Conservation (phyloP, 2,888 invertebrate species). For the Xestia ashworthii region DNA sequence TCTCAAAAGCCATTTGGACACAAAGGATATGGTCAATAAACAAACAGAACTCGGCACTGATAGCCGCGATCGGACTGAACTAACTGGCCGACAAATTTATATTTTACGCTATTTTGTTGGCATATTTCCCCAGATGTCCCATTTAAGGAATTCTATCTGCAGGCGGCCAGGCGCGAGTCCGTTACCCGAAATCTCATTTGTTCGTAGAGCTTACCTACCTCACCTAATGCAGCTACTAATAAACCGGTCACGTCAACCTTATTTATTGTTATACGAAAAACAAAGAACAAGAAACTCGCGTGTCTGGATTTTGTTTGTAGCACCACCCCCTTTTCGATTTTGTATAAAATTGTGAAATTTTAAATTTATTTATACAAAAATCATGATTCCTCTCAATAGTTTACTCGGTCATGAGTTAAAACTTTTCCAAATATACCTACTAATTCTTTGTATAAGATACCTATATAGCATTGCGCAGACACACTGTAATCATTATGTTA, state of each 20-base stretch:
- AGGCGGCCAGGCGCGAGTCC: conserved; percentile 67
- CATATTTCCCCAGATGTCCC: conserved; percentile 75
- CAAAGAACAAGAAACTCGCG: conserved; percentile 81
- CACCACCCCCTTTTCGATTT: conserved; percentile 72
- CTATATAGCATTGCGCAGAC: background rate
- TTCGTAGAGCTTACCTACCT: conserved; percentile 76
- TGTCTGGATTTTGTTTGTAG: conserved; percentile 78
- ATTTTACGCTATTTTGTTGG: conserved; percentile 73
- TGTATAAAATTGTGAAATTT: conserved; percentile 53
- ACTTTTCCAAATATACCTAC: background rate
- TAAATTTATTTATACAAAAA: conserved; percentile 26
- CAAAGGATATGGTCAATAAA: conserved; percentile 87
- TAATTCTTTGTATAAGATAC: background rate
- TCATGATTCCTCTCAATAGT: background rate
- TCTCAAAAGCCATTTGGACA: conserved; percentile 82
- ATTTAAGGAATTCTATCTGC: conserved; percentile 76
- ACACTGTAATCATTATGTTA: conserved; percentile 17
- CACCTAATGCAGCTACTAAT: conserved; percentile 85
- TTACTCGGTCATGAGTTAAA: background rate
- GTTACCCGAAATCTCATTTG: conserved; percentile 80
- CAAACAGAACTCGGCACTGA: conserved; percentile 81
- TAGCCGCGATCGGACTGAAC: conserved; percentile 76
- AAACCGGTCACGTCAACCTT: conserved; percentile 88
- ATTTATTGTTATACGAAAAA: conserved; percentile 88
- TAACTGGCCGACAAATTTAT: conserved; percentile 78